phyloP scores from a whole-genome alignment of 2,797 vertebrate species.

The Poecilia wingei region DNA sequence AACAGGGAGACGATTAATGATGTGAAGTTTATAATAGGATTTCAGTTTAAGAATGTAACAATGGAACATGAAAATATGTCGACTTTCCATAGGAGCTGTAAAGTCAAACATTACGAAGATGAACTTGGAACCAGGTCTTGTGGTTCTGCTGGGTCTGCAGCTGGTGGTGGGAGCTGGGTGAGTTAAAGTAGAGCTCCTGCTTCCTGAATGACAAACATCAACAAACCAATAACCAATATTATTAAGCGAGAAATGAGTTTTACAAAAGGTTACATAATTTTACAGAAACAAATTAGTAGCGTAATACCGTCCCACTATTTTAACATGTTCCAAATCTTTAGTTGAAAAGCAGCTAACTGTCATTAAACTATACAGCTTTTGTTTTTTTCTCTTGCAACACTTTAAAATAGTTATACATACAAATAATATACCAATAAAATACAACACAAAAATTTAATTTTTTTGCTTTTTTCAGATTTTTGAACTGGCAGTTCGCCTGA shows the following conservation, averaged over 20 bases:
- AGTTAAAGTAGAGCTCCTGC: conserved; percentile 11
- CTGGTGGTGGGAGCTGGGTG: conserved; percentile 72
- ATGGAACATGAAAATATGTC: background rate
- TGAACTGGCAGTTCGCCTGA: background rate
- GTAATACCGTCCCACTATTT: too few species aligned
- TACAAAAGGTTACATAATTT: background rate
- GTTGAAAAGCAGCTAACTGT: too few species aligned
- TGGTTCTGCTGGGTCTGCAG: conserved; percentile 68
- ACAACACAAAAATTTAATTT: background rate
- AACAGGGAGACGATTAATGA: too few species aligned
- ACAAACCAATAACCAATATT: background rate
- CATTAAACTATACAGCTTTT: background rate
- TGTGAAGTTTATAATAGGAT: background rate
- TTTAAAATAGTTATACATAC: background rate
- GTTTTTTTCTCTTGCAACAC: background rate
- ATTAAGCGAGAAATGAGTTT: background rate
- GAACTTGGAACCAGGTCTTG: conserved; percentile 65
- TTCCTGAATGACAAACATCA: background rate
- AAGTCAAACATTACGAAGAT: conserved; percentile 12
- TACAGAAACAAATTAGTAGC: background rate
- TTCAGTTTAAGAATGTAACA: background rate
- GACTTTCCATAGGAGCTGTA: background rate
- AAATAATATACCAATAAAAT: background rate
- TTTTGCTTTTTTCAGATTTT: background rate
- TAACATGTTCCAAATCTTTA: too few species aligned